These are phyloP conservation scores for Drosophila sp. DNA, from an alignment of 1,140 invertebrate species.

Conservation along the genomic window DNA sequence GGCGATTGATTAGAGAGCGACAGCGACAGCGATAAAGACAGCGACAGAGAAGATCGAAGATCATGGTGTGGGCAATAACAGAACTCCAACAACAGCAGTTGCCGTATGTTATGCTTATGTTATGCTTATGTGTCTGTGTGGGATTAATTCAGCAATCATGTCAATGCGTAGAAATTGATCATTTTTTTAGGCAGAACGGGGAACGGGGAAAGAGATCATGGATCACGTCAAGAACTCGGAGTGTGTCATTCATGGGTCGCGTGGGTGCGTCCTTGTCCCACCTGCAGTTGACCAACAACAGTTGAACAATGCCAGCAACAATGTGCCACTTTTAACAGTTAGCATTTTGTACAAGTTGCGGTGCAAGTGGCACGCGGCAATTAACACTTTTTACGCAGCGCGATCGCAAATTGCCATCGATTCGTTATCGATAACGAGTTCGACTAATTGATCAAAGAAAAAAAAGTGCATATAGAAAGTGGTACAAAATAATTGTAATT, in stretches of 20 bases:
- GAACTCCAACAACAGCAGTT: slow-evolving; percentile 4
- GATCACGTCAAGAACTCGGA: slow-evolving; percentile 10
- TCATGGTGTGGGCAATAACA: slow-evolving; percentile 46
- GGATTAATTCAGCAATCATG: slow-evolving; percentile 59
- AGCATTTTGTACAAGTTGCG: background rate
- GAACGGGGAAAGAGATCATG: background rate
- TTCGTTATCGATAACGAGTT: slow-evolving; percentile 35
- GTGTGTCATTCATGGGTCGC: slow-evolving; percentile 1
- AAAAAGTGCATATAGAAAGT: slow-evolving; percentile 65
- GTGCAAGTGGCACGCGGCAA: slow-evolving; percentile 25
- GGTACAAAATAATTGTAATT: slow-evolving; percentile 34
- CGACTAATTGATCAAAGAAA: slow-evolving; percentile 40
- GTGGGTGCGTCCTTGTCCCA: slow-evolving; percentile 13
- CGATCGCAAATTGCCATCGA: slow-evolving; percentile 54
- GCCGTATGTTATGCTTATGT: too few species aligned
- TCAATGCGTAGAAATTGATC: slow-evolving; percentile 73
- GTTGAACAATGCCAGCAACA: slow-evolving; percentile 23
- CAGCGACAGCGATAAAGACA: too few species aligned
- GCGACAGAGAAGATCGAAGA: slow-evolving; percentile 54
- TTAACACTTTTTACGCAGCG: slow-evolving; percentile 33
- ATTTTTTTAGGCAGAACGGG: slow-evolving; percentile 37
- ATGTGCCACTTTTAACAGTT: slow-evolving; percentile 31
- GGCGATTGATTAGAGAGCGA: slow-evolving; percentile 51
- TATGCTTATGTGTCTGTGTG: background rate
- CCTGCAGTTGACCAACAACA: background rate